These are phyloP conservation scores for Menidia beryllina DNA, from an alignment of 2,113 vertebrate genomes.

Conservation along the genomic window DNA sequence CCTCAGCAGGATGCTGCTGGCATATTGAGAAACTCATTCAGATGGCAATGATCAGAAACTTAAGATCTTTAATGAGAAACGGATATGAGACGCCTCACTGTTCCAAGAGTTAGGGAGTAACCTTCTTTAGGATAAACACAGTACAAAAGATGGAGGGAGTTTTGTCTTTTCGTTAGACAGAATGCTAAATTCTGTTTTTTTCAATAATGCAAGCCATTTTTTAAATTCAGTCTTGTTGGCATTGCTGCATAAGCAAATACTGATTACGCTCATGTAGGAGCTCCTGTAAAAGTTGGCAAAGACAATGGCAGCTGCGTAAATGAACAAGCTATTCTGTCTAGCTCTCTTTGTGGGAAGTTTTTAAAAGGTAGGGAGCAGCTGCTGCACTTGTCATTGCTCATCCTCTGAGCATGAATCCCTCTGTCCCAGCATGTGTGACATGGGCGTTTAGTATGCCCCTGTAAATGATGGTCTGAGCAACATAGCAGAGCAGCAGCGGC, in stretches of 20 bases:
- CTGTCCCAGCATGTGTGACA: constrained; percentile 58
- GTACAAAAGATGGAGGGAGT: constrained; percentile 3
- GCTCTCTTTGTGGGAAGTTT: constrained; percentile 11
- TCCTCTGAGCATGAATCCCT: constrained; percentile 45
- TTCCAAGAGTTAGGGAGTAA: constrained; percentile 41
- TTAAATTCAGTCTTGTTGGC: not conserved
- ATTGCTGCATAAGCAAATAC: constrained; percentile 6
- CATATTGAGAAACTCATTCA: constrained; percentile 52
- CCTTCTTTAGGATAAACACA: constrained; percentile 18
- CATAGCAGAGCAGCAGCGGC: constrained; percentile 55
- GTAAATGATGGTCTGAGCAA: constrained; percentile 61
- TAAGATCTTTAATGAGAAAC: constrained; percentile 51
- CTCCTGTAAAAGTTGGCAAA: not conserved
- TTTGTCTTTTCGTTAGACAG: constrained; percentile 25
- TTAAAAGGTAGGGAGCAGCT: constrained; percentile 47
- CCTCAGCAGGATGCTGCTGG: constrained; percentile 51
- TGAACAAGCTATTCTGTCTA: constrained; percentile 1
- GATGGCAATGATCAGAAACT: constrained; percentile 57
- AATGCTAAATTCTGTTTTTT: constrained; percentile 3
- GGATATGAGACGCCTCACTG: constrained; percentile 51
- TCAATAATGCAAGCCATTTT: not conserved
- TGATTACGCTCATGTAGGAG: not conserved
- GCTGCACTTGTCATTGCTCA: constrained; percentile 57
- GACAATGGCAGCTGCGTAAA: not conserved
- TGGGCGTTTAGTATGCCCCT: constrained; percentile 43